Base-by-base conservation (phyloP, 1,140 invertebrate genomes). In the Drosophila biarmipes region DNA sequence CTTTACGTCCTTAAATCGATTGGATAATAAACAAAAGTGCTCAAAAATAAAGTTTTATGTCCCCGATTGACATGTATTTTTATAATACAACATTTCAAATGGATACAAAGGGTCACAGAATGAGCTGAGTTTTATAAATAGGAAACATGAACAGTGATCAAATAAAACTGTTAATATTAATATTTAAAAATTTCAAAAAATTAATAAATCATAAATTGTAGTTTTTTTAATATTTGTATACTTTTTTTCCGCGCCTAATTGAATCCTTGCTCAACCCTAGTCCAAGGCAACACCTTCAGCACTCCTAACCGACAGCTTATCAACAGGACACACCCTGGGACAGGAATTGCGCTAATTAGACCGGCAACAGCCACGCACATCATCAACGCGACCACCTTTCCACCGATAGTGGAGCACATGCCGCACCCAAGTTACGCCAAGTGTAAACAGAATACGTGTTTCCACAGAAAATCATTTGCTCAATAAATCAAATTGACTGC, bases 401-500 rank as follows among this genome's bases (percentile, higher is more conserved):
- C 24, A 12, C 8, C 46, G 6, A 4, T 17, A 17, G 17, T 11
- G 8, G 5, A 40, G 19, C 24, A 15, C 8, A 43, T 27, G 31
- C 24, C 29, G 35, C 17, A 48, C 59, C 24, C 37, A 21, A 6
- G n/a, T 15, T 31, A 12, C 45, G 43, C 31, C 14, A 17, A 34
- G 24, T 45, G 66, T 67, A 67, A 67, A 67, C 58, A 67, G 15
- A 46, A 64, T 51, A 64, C 71, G 73, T 63, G 54, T 74, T 75
- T 66, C 59, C 77, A 71, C 57, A 67, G 78, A 56, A 78, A 86
- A 86, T 80, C 64, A 75, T 86, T 87, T 78, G 66, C 35, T 51
- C 82, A 78, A 86, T 86, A 78, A 87, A 87, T 87, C 82, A 86
- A 86, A 87, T 56, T 40, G 40, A 59, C 67, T 58, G 40, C 57